Evolutionary conservation across 2,888 invertebrate species (phyloP).

Genomic region (Xylota segnis): DNA sequence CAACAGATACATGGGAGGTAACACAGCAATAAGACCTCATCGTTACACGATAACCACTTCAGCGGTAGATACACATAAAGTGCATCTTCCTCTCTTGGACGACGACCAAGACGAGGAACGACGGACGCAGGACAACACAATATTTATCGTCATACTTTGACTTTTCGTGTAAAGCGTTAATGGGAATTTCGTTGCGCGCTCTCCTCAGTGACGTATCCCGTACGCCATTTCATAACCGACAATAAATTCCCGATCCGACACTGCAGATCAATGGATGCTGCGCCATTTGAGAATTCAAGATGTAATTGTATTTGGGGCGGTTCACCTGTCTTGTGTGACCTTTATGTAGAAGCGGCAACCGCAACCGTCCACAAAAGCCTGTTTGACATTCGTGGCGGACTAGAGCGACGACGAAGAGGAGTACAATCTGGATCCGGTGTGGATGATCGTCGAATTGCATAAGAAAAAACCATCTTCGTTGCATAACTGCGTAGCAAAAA

Average conservation of each 20-base stretch:
- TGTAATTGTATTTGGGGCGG: slow-evolving; percentile 73
- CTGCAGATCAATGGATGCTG: slow-evolving; percentile 39
- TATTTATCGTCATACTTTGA: slow-evolving; percentile 68
- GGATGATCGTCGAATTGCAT: slow-evolving; percentile 50
- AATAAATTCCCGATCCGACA: slow-evolving; percentile 51
- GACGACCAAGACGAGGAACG: neutral
- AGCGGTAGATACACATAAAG: slow-evolving; percentile 15
- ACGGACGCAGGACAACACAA: slow-evolving; percentile 6
- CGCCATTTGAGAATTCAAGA: slow-evolving; percentile 53
- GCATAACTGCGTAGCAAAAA: slow-evolving; percentile 70
- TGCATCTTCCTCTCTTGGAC: slow-evolving; percentile 52
- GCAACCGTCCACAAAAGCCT: slow-evolving; percentile 57
- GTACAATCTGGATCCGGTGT: slow-evolving; percentile 61
- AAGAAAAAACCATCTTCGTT: slow-evolving; percentile 55
- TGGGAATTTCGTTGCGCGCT: slow-evolving; percentile 33
- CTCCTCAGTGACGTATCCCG: slow-evolving; percentile 26
- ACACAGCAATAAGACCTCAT: slow-evolving; percentile 14
- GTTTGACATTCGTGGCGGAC: slow-evolving; percentile 63
- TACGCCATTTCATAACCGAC: slow-evolving; percentile 56
- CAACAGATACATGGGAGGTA: slow-evolving; percentile 7
- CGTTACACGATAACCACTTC: slow-evolving; percentile 14
- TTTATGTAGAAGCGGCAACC: slow-evolving; percentile 41
- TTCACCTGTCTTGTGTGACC: slow-evolving; percentile 72
- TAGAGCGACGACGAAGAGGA: neutral
- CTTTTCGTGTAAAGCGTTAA: slow-evolving; percentile 68